Conservation (phyloP, 2,113 vertebrate genomes). For the Eublepharis macularius region DNA sequence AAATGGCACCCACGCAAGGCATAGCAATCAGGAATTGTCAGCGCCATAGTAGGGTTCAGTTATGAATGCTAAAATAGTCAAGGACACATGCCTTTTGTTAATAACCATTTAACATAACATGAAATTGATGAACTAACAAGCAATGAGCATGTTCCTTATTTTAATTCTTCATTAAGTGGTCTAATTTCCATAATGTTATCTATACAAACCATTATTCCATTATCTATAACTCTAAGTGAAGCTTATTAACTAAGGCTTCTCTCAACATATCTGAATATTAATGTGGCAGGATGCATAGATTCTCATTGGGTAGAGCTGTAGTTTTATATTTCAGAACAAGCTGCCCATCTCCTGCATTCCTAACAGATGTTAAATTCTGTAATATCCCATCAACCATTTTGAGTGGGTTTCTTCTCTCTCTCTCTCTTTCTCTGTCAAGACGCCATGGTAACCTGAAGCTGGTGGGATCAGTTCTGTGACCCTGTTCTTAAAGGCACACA, state of each 20-base stretch:
- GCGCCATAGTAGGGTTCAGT: background rate
- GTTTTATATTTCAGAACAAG: background rate
- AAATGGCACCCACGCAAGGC: background rate
- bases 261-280: background rate
- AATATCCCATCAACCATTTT: too few relatives aligned
- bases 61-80: conserved; percentile 11
- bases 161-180: background rate
- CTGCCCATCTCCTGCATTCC: background rate
- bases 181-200: background rate
- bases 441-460: too few relatives aligned
- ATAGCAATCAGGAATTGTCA: background rate
- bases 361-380: background rate
- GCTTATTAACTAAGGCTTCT: background rate
- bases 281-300: background rate
- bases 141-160: background rate
- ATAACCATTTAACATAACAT: background rate
- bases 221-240: background rate
- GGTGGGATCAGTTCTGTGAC: too few relatives aligned
- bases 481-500: too few relatives aligned
- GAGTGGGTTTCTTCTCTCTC: too few relatives aligned
- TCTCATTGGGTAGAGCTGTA: background rate
- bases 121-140: background rate
- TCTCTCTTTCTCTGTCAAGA: too few relatives aligned
- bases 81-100: background rate
- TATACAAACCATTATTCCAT: background rate